Conservation (phyloP, 2,797 vertebrate genomes). For the Ispidina picta region DNA sequence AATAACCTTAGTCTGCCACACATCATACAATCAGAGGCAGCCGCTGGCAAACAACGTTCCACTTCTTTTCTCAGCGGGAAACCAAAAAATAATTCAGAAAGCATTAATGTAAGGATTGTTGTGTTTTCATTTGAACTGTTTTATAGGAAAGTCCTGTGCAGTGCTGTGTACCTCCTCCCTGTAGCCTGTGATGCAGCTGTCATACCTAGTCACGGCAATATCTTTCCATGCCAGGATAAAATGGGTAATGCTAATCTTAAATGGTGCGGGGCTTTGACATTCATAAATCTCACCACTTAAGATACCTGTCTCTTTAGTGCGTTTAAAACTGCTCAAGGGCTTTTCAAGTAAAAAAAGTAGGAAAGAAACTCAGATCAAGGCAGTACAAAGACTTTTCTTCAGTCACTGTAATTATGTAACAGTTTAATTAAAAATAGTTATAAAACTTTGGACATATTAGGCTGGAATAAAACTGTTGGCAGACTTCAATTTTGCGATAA, state of each 20-base stretch:
- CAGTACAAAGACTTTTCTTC: background rate
- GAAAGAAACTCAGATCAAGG: background rate
- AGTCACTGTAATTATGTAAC: background rate
- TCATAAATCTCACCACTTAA: conserved; percentile 57
- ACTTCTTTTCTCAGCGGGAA: background rate
- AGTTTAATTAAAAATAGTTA: background rate
- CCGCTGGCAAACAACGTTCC: background rate
- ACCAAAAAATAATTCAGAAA: background rate
- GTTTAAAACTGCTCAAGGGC: conserved; percentile 12
- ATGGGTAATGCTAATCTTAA: conserved; percentile 37
- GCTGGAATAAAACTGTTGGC: background rate
- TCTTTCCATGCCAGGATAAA: conserved; percentile 29
- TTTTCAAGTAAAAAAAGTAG: background rate
- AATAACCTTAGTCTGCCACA: background rate
- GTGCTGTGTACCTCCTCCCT: background rate
- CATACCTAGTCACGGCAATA: conserved; percentile 41
- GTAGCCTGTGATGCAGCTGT: conserved; percentile 35
- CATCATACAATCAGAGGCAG: background rate
- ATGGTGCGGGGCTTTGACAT: conserved; percentile 23
- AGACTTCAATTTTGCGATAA: background rate
- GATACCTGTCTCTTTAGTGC: conserved; percentile 32
- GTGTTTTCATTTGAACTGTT: background rate
- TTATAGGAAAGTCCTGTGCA: background rate
- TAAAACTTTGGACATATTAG: background rate
- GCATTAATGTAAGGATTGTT: background rate